phyloP scores from a whole-genome alignment of 1,140 invertebrate species.

The Elysia chlorotica region DNA sequence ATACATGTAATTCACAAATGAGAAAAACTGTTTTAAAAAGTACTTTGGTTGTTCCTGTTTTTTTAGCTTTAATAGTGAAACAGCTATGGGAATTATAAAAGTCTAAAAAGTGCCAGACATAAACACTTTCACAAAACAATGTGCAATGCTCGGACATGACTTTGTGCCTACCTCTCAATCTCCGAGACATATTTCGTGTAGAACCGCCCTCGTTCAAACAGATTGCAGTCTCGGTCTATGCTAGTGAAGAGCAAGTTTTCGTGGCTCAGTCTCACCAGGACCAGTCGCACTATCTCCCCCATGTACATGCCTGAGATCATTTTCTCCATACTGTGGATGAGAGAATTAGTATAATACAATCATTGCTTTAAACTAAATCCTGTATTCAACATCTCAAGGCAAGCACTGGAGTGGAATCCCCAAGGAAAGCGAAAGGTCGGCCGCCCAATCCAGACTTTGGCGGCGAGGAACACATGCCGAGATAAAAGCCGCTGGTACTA shows the following conservation, averaged over 20 bases:
- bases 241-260: constrained; percentile 62
- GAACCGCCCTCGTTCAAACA: constrained; percentile 71
- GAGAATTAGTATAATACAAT: not conserved
- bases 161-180: constrained; percentile 71
- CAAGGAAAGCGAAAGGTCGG: too few species aligned
- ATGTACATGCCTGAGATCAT: constrained; percentile 68
- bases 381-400: not conserved
- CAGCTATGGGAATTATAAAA: too few species aligned
- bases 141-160: too few species aligned
- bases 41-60: too few species aligned
- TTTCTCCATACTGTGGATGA: constrained; percentile 63
- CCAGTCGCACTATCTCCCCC: constrained; percentile 65
- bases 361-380: not conserved
- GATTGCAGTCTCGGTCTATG: constrained; percentile 64
- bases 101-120: too few species aligned
- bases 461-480: too few species aligned
- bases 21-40: too few species aligned
- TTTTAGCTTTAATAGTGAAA: too few species aligned
- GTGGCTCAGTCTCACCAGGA: constrained; percentile 60
- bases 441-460: too few species aligned
- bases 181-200: constrained; percentile 98
- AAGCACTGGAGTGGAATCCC: too few species aligned
- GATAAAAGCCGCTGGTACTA: not conserved
- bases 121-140: too few species aligned
- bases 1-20: too few species aligned